Evolutionary conservation across 1,140 invertebrate species (phyloP).

Genomic region (Drosophila subobscura): DNA sequence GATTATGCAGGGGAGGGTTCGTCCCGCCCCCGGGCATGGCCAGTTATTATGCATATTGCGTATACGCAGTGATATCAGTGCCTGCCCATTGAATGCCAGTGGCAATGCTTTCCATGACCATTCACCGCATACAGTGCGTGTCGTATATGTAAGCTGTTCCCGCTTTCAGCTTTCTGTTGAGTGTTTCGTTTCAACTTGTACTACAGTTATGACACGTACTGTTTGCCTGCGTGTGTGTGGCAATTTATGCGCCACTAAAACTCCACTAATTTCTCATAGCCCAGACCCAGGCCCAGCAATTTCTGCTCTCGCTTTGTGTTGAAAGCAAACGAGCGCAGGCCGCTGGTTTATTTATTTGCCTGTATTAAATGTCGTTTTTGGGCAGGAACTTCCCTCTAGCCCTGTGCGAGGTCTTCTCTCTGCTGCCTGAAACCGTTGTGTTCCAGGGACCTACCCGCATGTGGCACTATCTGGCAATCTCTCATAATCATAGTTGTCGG

Average conservation of each 20-base stretch:
- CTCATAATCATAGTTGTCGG: conserved; percentile 24
- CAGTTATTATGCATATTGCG: conserved; percentile 69
- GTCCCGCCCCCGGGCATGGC: neutral
- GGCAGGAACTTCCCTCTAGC: conserved; percentile 6
- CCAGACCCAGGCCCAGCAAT: conserved; percentile 12
- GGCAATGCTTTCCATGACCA: no score
- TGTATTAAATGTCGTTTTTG: conserved; percentile 71
- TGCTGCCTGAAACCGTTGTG: conserved; percentile 8
- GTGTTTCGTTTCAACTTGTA: neutral
- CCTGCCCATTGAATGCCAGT: conserved; percentile 64
- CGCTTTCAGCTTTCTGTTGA: no score
- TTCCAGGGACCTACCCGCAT: conserved; percentile 26
- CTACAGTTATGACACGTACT: conserved; percentile 10
- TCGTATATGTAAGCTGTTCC: neutral
- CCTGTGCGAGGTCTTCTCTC: neutral
- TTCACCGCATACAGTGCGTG: conserved; percentile 34
- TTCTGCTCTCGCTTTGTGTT: conserved; percentile 41
- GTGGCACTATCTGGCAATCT: conserved; percentile 25
- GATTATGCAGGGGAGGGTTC: conserved; percentile 54
- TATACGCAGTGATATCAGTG: conserved; percentile 65
- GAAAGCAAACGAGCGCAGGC: conserved; percentile 33
- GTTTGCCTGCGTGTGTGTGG: conserved; percentile 26
- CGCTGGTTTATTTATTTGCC: conserved; percentile 66
- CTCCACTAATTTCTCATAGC: conserved; percentile 72
- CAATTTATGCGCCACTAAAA: conserved; percentile 73